Evolutionary conservation across 2,888 invertebrate species (phyloP).

Genomic region (Melipona bicolor): DNA sequence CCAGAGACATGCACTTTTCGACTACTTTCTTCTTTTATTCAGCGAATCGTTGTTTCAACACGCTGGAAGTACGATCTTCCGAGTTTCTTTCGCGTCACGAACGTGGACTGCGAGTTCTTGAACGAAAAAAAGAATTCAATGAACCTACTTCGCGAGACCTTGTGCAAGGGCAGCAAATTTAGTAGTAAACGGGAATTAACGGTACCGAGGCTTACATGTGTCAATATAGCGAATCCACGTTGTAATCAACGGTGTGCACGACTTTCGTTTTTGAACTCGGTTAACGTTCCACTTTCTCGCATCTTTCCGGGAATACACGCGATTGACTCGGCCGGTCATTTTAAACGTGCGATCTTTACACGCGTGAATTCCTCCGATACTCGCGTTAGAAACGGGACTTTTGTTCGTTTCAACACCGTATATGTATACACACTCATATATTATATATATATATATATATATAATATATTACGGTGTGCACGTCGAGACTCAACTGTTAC

Average conservation of each 20-base stretch:
- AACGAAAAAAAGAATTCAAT: background rate
- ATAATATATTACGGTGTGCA: slow-evolving; percentile 9
- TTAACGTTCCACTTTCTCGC: slow-evolving; percentile 59
- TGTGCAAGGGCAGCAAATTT: slow-evolving; percentile 27
- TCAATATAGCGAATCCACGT: slow-evolving; percentile 42
- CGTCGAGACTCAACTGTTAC: slow-evolving; percentile 39
- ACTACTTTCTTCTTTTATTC: background rate
- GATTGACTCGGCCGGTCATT: slow-evolving; percentile 29
- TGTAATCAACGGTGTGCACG: slow-evolving; percentile 38
- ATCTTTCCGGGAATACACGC: slow-evolving; percentile 46
- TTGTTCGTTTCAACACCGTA: slow-evolving; percentile 19
- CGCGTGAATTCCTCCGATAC: background rate
- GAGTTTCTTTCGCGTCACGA: background rate
- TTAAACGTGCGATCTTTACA: slow-evolving; percentile 15
- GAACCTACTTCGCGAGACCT: background rate
- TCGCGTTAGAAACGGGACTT: slow-evolving; percentile 45
- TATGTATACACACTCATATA: background rate
- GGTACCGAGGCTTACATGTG: slow-evolving; percentile 31
- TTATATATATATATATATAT: background rate
- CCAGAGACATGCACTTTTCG: background rate
- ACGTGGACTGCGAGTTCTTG: background rate
- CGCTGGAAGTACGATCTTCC: background rate
- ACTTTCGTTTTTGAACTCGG: slow-evolving; percentile 62
- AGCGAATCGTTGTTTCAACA: background rate
- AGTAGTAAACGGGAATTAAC: slow-evolving; percentile 25